Base-by-base conservation (phyloP, 2,113 vertebrate species). In the Pluvialis apricaria region DNA sequence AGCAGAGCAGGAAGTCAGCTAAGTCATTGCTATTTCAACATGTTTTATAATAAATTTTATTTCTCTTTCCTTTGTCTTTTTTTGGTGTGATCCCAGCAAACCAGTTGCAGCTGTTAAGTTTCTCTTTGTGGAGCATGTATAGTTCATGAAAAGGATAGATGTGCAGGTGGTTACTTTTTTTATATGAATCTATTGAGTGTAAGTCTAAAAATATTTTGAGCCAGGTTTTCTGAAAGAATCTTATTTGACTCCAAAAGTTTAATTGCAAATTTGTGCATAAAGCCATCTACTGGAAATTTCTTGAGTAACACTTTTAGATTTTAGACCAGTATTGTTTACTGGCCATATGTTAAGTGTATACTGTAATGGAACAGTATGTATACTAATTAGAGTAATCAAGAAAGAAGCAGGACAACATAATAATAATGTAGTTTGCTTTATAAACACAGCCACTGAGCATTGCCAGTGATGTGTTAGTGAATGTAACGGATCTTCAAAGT, bases 1-100 rank as follows among this genome's bases (percentile, higher is more conserved):
- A 96, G 88, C 95, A 96, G 94, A 97, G 87, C 95, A 94, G 92
- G 96, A 97, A 95, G 86, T 95, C 94, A 95, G 96, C 93, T 96
- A 82, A 97, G 95, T 96, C 92, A 87, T 91, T 98, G 97, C 95
- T 97, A 86, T 97, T 98, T 97, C 94, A 94, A 95, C 65, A 73
- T 96, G 64, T 96, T 98, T 97, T 97, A 87, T 85, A 98, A 97
- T 98, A 97, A 98, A 97, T 92, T 80, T 90, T 91, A 75, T 96
- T 96, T 94, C 81, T 91, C 44, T 94, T 94, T 64, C 64, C 40
- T 91, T 92, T 97, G 93, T 87, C 91, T 86, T 75, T 95, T 96
- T 94, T 96, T 96, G 60, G 96, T 97, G 94, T 47, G 18, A 92
- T 91, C 83, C 84, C 93, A 96, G 94, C 77, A 94, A 95, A 95